Conservation (phyloP, 92 coral and sea anemone species). For the Chrysogorgia sp. region DNA sequence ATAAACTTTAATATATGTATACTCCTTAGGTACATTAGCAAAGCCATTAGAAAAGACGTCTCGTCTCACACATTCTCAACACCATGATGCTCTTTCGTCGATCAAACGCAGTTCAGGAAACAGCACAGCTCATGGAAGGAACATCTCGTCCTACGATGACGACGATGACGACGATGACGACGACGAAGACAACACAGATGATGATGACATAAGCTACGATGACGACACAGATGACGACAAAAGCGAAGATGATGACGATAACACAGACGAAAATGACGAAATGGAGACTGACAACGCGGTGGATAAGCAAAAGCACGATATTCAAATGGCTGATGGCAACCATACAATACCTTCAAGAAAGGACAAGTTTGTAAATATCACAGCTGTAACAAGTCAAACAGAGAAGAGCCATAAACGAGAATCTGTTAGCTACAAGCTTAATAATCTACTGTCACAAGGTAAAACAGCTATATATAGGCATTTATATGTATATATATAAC, state of each 20-base stretch:
- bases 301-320: neutral
- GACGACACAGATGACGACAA: neutral
- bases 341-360: too few species aligned
- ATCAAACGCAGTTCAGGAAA: neutral
- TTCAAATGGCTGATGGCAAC: too few species aligned
- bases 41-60: constrained; percentile 9
- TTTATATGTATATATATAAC: too few species aligned
- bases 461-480: too few species aligned
- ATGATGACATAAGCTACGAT: neutral
- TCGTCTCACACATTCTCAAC: neutral
- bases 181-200: neutral
- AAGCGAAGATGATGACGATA: neutral
- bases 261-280: neutral
- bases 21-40: neutral
- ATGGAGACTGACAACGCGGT: neutral
- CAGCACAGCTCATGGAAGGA: neutral
- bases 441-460: constrained; percentile 7
- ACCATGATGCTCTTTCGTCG: neutral
- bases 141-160: neutral
- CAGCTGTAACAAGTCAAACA: too few species aligned
- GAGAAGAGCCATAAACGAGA: too few species aligned
- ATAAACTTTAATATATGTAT: neutral
- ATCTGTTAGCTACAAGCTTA: too few species aligned
- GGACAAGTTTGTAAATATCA: too few species aligned
- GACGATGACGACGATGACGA: constrained; percentile 3